Percentiles rank a stretch among this genome's conserved stretches.
Evolutionary conservation across 1,140 invertebrate genomes (phyloP).

Genomic region (Wasmannia auropunctata): DNA sequence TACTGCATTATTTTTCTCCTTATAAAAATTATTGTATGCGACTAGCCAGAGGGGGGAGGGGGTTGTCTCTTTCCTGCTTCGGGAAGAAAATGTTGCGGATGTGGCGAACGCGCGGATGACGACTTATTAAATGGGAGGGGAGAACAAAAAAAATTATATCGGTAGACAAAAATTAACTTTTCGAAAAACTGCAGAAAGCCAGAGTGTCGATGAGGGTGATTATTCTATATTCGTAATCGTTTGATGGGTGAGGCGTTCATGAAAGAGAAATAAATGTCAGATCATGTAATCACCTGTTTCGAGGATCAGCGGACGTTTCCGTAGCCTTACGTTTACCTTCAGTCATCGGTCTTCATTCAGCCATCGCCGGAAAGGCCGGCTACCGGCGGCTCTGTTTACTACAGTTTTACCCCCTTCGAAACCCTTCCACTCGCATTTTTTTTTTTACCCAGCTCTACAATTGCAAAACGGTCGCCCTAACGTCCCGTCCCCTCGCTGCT

Average conservation of each 20-base stretch:
- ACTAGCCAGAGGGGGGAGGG: background rate
- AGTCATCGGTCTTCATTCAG: conserved; percentile 62
- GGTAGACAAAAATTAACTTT: background rate
- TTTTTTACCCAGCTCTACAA: conserved; percentile 34
- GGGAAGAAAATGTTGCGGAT: conserved; percentile 4
- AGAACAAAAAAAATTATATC: background rate
- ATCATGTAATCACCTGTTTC: conserved; percentile 71
- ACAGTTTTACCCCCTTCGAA: conserved; percentile 51
- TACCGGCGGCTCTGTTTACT: conserved; percentile 1
- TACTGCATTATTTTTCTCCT: background rate
- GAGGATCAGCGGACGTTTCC: conserved; percentile 59
- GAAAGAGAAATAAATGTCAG: conserved; percentile 64
- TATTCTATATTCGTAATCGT: conserved; percentile 11
- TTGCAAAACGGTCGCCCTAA: background rate
- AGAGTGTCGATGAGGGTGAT: conserved; percentile 30
- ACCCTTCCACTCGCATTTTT: conserved; percentile 29
- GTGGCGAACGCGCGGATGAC: background rate
- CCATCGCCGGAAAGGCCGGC: conserved; percentile 34
- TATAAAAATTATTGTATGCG: too few species aligned
- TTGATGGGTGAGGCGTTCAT: conserved; percentile 39
- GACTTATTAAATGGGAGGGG: too few species aligned
- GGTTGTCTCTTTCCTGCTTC: background rate
- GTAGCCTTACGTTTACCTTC: conserved; percentile 64
- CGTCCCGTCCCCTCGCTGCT: background rate
- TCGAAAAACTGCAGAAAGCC: background rate